These are phyloP conservation scores for Lingula anatina DNA, from an alignment of 2,888 invertebrate species.

Conservation along the genomic window DNA sequence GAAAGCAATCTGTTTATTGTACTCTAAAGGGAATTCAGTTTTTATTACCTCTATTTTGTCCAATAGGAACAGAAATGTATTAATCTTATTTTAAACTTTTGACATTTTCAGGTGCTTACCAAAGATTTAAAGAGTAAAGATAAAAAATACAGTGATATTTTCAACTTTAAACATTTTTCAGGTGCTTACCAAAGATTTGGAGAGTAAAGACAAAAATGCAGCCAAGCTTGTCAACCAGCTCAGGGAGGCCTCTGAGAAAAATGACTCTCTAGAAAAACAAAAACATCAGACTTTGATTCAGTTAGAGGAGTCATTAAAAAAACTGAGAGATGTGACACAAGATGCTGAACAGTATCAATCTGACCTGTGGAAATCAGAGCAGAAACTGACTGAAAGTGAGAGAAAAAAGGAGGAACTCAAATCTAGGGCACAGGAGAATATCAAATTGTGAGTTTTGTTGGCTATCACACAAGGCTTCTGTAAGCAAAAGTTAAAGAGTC, in stretches of 20 bases:
- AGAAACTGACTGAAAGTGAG: slow-evolving; percentile 9
- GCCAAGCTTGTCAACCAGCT: slow-evolving; percentile 10
- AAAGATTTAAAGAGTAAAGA: slow-evolving; percentile 15
- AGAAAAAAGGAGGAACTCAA: slow-evolving; percentile 13
- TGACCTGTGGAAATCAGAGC: slow-evolving; percentile 6
- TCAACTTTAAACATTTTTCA: slow-evolving; percentile 1
- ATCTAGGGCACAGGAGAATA: slow-evolving; percentile 14
- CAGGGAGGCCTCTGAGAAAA: slow-evolving; percentile 9
- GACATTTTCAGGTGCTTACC: slow-evolving; percentile 8
- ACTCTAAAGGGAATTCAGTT: too few species aligned
- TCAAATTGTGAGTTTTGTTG: slow-evolving; percentile 15
- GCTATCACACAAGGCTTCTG: too few species aligned
- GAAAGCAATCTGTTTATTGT: neutral
- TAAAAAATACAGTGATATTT: slow-evolving; percentile 7
- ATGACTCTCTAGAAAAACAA: slow-evolving; percentile 8
- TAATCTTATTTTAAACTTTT: too few species aligned
- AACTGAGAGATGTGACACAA: slow-evolving; percentile 2
- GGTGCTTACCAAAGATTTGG: slow-evolving; percentile 14
- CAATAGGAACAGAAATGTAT: too few species aligned
- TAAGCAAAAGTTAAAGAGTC: too few species aligned
- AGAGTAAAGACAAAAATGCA: slow-evolving; percentile 11
- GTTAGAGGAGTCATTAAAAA: slow-evolving; percentile 10
- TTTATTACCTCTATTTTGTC: too few species aligned
- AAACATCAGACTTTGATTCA: slow-evolving; percentile 7
- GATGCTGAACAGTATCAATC: slow-evolving; percentile 7